These are phyloP conservation scores for Gracilinanus agilis DNA, from an alignment of 2,113 vertebrate genomes.

Conservation along the genomic window DNA sequence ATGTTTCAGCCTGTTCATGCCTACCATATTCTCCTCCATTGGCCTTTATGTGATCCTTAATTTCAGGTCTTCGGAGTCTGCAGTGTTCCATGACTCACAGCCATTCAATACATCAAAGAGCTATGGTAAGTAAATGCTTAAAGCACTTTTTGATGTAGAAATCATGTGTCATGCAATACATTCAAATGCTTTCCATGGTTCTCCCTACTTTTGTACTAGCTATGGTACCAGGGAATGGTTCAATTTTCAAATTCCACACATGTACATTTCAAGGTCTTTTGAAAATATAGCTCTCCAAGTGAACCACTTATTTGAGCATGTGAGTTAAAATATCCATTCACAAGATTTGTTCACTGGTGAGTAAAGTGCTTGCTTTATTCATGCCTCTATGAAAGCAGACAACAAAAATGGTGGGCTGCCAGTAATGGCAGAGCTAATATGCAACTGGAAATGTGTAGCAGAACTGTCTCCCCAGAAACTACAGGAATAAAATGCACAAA, in stretches of 20 bases:
- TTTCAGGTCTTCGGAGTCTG: background rate
- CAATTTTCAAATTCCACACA: slow-evolving; percentile 60
- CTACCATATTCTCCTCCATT: background rate
- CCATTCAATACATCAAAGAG: background rate
- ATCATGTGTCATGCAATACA: background rate
- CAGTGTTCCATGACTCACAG: background rate
- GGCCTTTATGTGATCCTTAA: background rate
- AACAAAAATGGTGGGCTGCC: slow-evolving; percentile 67
- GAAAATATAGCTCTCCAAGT: slow-evolving; percentile 50
- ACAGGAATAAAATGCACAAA: slow-evolving; percentile 58
- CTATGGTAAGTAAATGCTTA: background rate
- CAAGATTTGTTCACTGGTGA: slow-evolving; percentile 79
- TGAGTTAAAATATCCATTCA: slow-evolving; percentile 72
- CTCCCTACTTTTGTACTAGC: background rate
- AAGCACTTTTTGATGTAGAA: slow-evolving; percentile 39
- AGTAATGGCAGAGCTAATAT: slow-evolving; percentile 36
- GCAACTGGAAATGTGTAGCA: slow-evolving; percentile 32
- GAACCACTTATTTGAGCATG: slow-evolving; percentile 34
- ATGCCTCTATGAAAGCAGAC: slow-evolving; percentile 68
- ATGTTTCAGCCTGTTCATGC: background rate
- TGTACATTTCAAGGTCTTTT: slow-evolving; percentile 61
- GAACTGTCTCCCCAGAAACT: slow-evolving; percentile 44
- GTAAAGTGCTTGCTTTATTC: slow-evolving; percentile 74
- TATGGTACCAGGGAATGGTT: slow-evolving; percentile 39
- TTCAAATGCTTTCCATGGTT: background rate